Evolutionary conservation across 1,140 invertebrate genomes (phyloP).

Genomic region (Procambarus virginalis): DNA sequence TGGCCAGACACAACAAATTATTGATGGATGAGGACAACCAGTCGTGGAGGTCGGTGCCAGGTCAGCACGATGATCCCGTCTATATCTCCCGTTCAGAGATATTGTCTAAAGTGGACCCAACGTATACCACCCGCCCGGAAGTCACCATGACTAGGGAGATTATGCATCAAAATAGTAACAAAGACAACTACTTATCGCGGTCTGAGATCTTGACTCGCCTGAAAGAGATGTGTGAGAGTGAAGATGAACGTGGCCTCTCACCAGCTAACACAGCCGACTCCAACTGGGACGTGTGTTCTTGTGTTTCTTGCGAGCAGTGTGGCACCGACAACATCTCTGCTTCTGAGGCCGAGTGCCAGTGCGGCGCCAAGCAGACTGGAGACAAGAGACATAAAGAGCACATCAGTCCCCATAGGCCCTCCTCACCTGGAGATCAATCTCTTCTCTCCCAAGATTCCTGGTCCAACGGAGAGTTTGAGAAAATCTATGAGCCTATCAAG

Average conservation of each 20-base stretch:
- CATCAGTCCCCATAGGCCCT: background rate
- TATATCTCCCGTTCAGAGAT: constrained; percentile 71
- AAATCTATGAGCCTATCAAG: constrained; percentile 68
- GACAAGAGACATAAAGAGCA: constrained; percentile 50
- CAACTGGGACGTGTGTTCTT: constrained; percentile 68
- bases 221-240: constrained; percentile 53
- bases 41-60: constrained; percentile 64
- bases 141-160: constrained; percentile 10
- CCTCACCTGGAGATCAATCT: constrained; percentile 22
- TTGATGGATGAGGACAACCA: constrained; percentile 54
- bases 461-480: constrained; percentile 69
- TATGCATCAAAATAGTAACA: constrained; percentile 22
- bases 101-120: constrained; percentile 55
- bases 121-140: constrained; percentile 28
- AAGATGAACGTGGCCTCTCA: constrained; percentile 53
- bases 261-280: constrained; percentile 36
- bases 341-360: constrained; percentile 42
- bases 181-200: constrained; percentile 42
- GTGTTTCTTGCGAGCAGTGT: constrained; percentile 64
- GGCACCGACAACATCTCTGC: constrained; percentile 27
- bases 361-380: constrained; percentile 2
- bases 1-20: constrained; percentile 44
- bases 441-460: constrained; percentile 64
- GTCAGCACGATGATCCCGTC: constrained; percentile 58
- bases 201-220: constrained; percentile 56